A percentile compares a stretch with the other conserved stretches of the same genome.
These are phyloP conservation scores for Accipiter virgatus DNA, from an alignment of 2,113 vertebrate genomes.

Conservation along the genomic window DNA sequence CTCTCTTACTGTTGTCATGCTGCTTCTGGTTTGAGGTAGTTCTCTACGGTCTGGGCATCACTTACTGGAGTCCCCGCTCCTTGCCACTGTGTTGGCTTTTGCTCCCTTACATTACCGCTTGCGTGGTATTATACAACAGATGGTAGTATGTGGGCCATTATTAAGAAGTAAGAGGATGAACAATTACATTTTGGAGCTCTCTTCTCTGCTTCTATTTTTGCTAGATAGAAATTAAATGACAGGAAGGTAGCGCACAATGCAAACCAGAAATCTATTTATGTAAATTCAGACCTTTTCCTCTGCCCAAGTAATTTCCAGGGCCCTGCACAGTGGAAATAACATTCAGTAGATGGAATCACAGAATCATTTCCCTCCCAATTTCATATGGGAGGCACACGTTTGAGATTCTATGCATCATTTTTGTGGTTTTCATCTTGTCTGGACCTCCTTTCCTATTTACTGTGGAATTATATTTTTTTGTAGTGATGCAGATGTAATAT, in stretches of 20 bases:
- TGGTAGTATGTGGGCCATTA: neutral
- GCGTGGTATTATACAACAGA: neutral
- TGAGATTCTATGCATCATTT: neutral
- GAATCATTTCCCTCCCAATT: neutral
- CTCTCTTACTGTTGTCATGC: neutral
- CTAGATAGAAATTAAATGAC: neutral
- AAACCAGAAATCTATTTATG: conserved; percentile 35
- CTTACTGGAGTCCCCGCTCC: neutral
- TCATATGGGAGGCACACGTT: neutral
- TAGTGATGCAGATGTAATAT: neutral
- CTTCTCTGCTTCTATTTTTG: neutral
- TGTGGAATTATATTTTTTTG: neutral
- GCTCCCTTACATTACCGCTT: neutral
- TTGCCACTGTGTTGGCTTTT: neutral
- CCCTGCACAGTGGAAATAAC: neutral
- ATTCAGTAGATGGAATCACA: neutral
- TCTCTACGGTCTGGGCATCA: neutral
- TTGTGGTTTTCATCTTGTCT: neutral
- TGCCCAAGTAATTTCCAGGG: conserved; percentile 23
- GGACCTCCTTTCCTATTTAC: neutral
- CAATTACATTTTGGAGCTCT: neutral
- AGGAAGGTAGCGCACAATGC: neutral
- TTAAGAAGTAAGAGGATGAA: conserved; percentile 27
- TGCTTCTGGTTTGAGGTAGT: neutral
- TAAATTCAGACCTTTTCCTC: conserved; percentile 52